Evolutionary conservation across 1,140 invertebrate genomes (phyloP).

Genomic region (Ylistrum balloti): DNA sequence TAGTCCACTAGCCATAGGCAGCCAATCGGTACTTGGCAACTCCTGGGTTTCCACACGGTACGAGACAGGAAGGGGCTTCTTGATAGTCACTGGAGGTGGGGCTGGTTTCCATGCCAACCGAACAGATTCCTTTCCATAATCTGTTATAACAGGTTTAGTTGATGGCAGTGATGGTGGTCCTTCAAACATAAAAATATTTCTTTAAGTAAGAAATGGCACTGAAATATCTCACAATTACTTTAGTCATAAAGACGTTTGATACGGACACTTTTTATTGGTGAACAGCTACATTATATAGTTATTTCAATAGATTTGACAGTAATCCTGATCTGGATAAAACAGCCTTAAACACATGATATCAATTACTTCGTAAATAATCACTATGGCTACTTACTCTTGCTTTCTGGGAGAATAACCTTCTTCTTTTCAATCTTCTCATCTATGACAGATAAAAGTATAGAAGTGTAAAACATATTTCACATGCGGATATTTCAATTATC

Average conservation of each 20-base stretch:
- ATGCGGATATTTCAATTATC: too few species aligned
- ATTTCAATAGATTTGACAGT: too few species aligned
- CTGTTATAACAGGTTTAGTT: constrained; percentile 73
- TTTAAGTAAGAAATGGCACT: too few species aligned
- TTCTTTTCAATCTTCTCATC: constrained; percentile 25
- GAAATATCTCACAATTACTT: too few species aligned
- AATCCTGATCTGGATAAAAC: too few species aligned
- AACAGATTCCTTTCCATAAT: constrained; percentile 76
- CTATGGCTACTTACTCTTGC: neutral
- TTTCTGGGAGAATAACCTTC: constrained; percentile 13
- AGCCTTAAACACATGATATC: too few species aligned
- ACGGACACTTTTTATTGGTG: too few species aligned
- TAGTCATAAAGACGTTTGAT: too few species aligned
- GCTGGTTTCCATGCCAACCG: constrained; percentile 77
- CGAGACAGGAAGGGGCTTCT: constrained; percentile 67
- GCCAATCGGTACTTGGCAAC: constrained; percentile 75
- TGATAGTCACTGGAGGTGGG: constrained; percentile 53
- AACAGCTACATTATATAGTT: too few species aligned
- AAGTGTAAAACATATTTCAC: too few species aligned
- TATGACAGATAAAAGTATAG: neutral
- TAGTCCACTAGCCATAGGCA: constrained; percentile 72
- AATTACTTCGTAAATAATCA: neutral
- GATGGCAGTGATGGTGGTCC: constrained; percentile 69
- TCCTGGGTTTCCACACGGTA: constrained; percentile 78
- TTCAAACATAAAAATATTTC: constrained; percentile 57